Conservation (phyloP, 2,113 vertebrate genomes). For the rat (Rattus norvegicus) region GRCr8 NC_086028.1:22774501-22775000, state of each 20-base stretch:
- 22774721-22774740: neutral
- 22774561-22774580: too few species aligned
- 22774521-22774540: neutral
- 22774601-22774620: neutral
- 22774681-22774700: neutral
- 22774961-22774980: neutral
- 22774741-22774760: neutral
- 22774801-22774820: neutral
- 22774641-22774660: neutral
- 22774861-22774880: neutral
- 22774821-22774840: neutral
- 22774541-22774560: neutral
- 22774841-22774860: neutral
- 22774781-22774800: neutral
- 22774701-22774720: neutral
- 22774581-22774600: neutral
- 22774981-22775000: neutral
- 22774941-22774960: neutral
- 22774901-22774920: neutral
- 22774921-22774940: neutral
- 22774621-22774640: neutral
- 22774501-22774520: neutral
- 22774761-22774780: neutral
- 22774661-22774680: neutral
- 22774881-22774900: neutral